Evolutionary conservation across 2,113 vertebrate species (phyloP).

Genomic region (Probosciger aterrimus): DNA sequence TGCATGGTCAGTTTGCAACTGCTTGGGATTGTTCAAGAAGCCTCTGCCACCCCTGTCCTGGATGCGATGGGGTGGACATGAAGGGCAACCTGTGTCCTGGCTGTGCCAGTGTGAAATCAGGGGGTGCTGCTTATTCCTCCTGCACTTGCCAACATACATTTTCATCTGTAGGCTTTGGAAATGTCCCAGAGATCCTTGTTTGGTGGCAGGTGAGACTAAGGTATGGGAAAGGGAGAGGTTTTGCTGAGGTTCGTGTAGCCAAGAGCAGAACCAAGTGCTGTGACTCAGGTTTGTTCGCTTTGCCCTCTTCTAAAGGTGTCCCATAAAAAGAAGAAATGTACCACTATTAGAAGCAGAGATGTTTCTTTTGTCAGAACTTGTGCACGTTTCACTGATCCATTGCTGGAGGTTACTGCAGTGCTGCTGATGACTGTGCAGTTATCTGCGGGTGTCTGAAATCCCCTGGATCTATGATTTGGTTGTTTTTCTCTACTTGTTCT

Average conservation of each 20-base stretch:
- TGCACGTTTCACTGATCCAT: not conserved
- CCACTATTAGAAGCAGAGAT: not conserved
- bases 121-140: not conserved
- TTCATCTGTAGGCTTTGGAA: not conserved
- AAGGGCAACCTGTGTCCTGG: not conserved
- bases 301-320: not conserved
- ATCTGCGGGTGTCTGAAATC: not conserved
- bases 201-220: not conserved
- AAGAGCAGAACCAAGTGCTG: not conserved
- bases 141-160: not conserved
- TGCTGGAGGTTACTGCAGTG: not conserved
- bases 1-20: not conserved
- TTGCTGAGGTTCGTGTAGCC: not conserved
- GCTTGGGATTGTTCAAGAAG: not conserved
- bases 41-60: not conserved
- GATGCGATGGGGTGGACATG: accelerated
- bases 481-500: not conserved
- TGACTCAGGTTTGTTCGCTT: not conserved
- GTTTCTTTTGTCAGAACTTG: not conserved
- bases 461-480: not conserved
- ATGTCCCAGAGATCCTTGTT: not conserved
- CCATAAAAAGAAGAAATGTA: not conserved
- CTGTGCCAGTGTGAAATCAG: not conserved
- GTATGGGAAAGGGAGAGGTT: not conserved
- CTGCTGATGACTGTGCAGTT: not conserved